phyloP scores from a whole-genome alignment of 2,113 vertebrate species.

The Camelus dromedarius region DNA sequence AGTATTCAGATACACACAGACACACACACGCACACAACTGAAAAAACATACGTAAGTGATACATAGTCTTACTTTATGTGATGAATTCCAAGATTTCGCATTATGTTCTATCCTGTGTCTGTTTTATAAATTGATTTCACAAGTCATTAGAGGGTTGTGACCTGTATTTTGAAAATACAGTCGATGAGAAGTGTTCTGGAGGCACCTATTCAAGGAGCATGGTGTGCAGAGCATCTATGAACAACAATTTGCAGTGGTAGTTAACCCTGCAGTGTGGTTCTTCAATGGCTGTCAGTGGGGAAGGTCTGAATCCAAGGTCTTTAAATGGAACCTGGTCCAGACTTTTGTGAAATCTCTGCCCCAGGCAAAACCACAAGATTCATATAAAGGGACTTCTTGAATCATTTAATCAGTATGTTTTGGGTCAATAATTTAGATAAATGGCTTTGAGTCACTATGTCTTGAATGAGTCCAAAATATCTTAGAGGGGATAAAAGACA shows the following conservation, averaged over 20 bases:
- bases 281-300: not conserved
- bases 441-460: not conserved
- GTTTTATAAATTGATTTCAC: not conserved
- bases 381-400: not conserved
- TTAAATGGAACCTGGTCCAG: not conserved
- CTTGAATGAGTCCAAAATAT: not conserved
- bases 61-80: not conserved
- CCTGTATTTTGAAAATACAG: not conserved
- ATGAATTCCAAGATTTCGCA: not conserved
- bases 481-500: not conserved
- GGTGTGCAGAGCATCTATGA: fast-evolving
- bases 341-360: not conserved
- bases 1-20: not conserved
- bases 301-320: not conserved
- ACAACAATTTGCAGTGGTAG: too few species aligned
- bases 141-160: not conserved
- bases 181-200: not conserved
- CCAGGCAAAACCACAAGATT: not conserved
- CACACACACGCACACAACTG: not conserved
- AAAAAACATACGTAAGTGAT: not conserved
- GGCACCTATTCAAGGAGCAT: not conserved
- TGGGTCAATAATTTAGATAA: not conserved
- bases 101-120: not conserved
- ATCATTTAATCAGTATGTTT: not conserved
- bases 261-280: not conserved